Evolutionary conservation across 2,113 vertebrate species (phyloP), one percentile per base, ranked within the genome.

Genomic region (Astatoreochromis straeleni): DNA sequence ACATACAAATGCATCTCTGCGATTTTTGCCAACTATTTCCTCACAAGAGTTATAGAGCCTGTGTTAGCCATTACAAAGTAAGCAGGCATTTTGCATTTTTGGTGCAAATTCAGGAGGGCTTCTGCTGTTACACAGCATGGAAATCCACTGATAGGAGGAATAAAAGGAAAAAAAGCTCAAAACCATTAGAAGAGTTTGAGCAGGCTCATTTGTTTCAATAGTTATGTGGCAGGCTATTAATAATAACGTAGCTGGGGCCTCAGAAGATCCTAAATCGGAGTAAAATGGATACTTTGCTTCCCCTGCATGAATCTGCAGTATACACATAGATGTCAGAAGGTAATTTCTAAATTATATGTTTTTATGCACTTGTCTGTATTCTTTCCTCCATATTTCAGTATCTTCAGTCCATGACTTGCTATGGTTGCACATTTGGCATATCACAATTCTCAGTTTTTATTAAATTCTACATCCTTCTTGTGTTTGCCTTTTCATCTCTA

Each of bases 401-500:
- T 55, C 29, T 49, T 19, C 49, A 16, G 11, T 55, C 57, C 84
- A 55, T 78, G 6, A 40, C 9, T 16, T 63, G 78, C 33, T 10
- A 5, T 2, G 70, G 78, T 9, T 81, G 81, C 12, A 63, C 21
- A 80, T 79, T 65, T 26, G 10, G n/a, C 45, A 24, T 21, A 60
- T 68, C 40, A 55, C 35, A 79, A 1, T 35, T 31, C 33, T 53
- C 38, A 16, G 16, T 47, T 42, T 29, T 75, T 91, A 84, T 84
- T 11, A 63, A 51, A 87, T 81, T 80, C 38, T 58, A 2, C 4
- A 55, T 65, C 58, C 26, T 21, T 70, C 40, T 13, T n/a, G 70
- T 60, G 57, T 83, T 60, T 54, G 16, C 33, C 81, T 90, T 92
- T 86, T 87, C 75, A 82, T 89, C 78, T 40, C 70, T 75, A 40